Percentiles rank a stretch among this genome's conserved stretches.
These are phyloP conservation scores for Neosalanx taihuensis DNA, from an alignment of 2,797 vertebrate genomes.

Conservation along the genomic window DNA sequence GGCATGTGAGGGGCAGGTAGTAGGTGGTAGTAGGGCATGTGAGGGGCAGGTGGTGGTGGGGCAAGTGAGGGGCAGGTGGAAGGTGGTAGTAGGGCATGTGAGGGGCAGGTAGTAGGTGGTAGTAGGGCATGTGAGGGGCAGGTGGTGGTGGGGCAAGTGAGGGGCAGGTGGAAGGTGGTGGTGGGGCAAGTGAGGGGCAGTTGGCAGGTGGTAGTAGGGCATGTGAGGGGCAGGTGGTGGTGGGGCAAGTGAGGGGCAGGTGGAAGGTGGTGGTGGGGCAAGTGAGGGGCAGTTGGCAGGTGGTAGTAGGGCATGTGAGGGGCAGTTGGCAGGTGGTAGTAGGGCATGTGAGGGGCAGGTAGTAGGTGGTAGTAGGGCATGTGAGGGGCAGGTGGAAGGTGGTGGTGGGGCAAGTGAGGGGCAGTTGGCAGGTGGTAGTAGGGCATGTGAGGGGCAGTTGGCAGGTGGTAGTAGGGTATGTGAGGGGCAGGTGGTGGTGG, in stretches of 20 bases:
- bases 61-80: background rate
- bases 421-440: slow-evolving; percentile 5
- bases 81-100: slow-evolving; percentile 17
- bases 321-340: slow-evolving; percentile 1
- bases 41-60: slow-evolving; percentile 5
- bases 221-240: slow-evolving; percentile 10
- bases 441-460: too few relatives aligned
- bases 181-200: background rate
- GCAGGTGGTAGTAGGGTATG: slow-evolving; percentile 17
- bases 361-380: slow-evolving; percentile 1
- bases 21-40: background rate
- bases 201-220: slow-evolving; percentile 9
- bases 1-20: slow-evolving; percentile 20
- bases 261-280: slow-evolving; percentile 15
- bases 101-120: slow-evolving; percentile 12
- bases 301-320: background rate
- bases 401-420: slow-evolving; percentile 20
- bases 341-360: slow-evolving; percentile 18
- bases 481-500: slow-evolving; percentile 11
- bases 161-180: slow-evolving; percentile 12
- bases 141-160: slow-evolving; percentile 17
- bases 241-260: background rate
- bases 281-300: slow-evolving; percentile 19
- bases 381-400: background rate
- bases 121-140: background rate